Base-by-base conservation (phyloP, 2,888 invertebrate species). In the Steromphala cineraria region DNA sequence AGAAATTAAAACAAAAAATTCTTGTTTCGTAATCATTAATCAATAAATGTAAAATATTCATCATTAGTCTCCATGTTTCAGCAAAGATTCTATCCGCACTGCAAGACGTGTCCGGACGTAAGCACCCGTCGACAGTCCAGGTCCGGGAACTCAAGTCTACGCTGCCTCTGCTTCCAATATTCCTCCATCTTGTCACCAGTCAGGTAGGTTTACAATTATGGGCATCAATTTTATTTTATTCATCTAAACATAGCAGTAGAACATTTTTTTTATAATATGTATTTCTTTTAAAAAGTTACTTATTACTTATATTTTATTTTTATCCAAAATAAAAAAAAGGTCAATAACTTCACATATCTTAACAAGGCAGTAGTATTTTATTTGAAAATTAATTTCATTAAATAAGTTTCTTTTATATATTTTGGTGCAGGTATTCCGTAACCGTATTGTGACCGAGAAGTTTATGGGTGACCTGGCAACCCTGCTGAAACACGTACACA, bases 111-210 rank as follows among this genome's bases (percentile, higher is more conserved):
- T 86, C 88, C 21, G 93, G 92, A 7, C 82, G 93, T n/a, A 93
- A 93, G 84, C 93, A 93, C 85, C 92, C 93, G 7, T 92, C 92
- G 62, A 88, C 91, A 2, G 88, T 90, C 13, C 93, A 93, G 79
- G 88, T 90, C 19, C 92, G 92, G 83, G 92, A 92, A 81, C 85
- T 93, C 19, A 91, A 91, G 84, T 85, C 83, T 13, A 83, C 89
- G 7, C 87, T 93, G 8, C 93, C 93, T 13, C 85, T 91, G 67
- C 87, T 92, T 40, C 89, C 91, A 40, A 88, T 93, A 40, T 87
- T 93, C 62, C 89, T 89, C 36, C 91, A 92, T 82, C 86, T 93
- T 52, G 88, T 91, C 67, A 90, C 90, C 28, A 92, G 92, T 84
- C 91, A 91, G 86, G 92, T 92, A 83, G 28, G 81, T 52, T 1